Evolutionary conservation across 2,113 vertebrate genomes (phyloP).

Genomic region (Amphiprion percula): DNA sequence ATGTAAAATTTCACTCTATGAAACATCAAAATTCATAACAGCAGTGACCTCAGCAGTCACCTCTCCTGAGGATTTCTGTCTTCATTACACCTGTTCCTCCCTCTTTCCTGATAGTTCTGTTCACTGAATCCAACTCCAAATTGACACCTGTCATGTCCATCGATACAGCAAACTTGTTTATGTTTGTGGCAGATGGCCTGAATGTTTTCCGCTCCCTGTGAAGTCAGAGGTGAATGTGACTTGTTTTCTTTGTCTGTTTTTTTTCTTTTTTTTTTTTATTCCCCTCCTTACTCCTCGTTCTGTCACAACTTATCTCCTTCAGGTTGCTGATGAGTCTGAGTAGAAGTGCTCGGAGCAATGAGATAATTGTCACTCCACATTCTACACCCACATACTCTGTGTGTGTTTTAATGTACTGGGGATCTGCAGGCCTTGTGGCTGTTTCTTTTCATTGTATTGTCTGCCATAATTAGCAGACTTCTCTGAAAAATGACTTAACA

Average conservation of each 20-base stretch:
- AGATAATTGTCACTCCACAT: conserved; percentile 60
- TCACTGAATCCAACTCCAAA: conserved; percentile 1
- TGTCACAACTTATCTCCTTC: conserved; percentile 54
- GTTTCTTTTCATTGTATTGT: conserved; percentile 53
- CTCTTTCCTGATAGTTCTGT: background rate
- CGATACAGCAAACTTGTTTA: conserved; percentile 16
- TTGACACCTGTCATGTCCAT: conserved; percentile 33
- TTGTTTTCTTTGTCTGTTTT: conserved; percentile 19
- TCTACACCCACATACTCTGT: conserved; percentile 6
- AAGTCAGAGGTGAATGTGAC: conserved; percentile 37
- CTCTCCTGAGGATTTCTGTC: background rate
- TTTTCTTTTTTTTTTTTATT: conserved; percentile 7
- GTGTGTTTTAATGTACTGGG: conserved; percentile 2
- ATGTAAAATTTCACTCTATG: background rate
- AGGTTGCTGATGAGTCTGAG: conserved; percentile 50
- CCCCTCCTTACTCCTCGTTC: conserved; percentile 36
- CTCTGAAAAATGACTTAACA: conserved; percentile 3
- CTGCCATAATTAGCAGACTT: conserved; percentile 48
- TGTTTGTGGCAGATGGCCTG: conserved; percentile 37
- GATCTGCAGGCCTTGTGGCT: conserved; percentile 39
- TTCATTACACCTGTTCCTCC: background rate
- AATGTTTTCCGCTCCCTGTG: conserved; percentile 36
- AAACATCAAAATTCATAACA: background rate
- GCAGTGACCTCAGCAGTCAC: conserved; percentile 4
- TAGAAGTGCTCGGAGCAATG: conserved; percentile 44